phyloP scores from a whole-genome alignment of 2,113 vertebrate species.

The Potamarius usumacintae region DNA sequence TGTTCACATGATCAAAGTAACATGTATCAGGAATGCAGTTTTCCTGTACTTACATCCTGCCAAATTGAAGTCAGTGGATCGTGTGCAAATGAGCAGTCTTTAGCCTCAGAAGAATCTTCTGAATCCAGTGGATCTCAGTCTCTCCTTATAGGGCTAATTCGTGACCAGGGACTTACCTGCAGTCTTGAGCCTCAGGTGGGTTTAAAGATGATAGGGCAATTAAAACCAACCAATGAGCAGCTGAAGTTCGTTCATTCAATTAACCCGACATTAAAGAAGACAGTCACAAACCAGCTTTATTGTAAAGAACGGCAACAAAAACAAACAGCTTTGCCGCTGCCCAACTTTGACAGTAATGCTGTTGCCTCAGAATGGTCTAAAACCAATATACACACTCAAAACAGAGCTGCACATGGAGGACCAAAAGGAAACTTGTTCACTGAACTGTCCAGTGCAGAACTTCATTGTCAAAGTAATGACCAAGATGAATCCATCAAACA shows the following conservation, averaged over 20 bases:
- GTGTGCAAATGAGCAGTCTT: neutral
- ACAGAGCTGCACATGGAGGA: neutral
- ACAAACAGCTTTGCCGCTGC: neutral
- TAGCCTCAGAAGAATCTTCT: neutral
- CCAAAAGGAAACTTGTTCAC: neutral
- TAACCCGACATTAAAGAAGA: neutral
- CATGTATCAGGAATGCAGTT: slow-evolving; percentile 40
- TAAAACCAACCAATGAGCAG: neutral
- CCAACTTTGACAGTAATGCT: neutral
- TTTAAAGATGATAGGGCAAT: neutral
- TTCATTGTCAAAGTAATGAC: slow-evolving; percentile 12
- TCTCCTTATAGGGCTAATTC: slow-evolving; percentile 34
- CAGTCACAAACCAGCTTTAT: neutral
- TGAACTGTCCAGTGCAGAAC: neutral
- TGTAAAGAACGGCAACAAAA: slow-evolving; percentile 15
- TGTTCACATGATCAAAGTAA: neutral
- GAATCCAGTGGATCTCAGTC: slow-evolving; percentile 31
- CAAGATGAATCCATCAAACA: slow-evolving; percentile 7
- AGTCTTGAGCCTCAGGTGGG: slow-evolving; percentile 3
- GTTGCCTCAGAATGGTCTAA: neutral
- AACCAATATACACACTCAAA: neutral
- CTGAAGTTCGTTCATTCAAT: neutral
- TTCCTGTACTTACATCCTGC: slow-evolving; percentile 34
- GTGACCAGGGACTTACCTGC: slow-evolving; percentile 23
- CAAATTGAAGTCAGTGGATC: neutral